phyloP scores from a whole-genome alignment of 2,888 invertebrate genomes.

The Acanthopleura granulata region DNA sequence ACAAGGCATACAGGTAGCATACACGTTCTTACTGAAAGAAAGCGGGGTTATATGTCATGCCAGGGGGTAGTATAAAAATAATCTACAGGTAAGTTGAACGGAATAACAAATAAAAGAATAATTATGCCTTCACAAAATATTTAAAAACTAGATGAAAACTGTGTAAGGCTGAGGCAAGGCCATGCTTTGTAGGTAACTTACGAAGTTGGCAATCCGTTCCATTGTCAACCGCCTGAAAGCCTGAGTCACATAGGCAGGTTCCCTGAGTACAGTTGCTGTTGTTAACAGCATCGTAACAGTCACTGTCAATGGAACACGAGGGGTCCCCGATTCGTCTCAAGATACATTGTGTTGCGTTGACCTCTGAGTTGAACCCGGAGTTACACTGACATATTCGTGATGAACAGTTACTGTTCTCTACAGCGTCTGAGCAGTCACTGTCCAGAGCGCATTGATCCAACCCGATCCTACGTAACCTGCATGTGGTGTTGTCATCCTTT shows the following conservation, averaged over 20 bases:
- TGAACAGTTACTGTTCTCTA: slow-evolving; percentile 34
- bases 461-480: slow-evolving; percentile 33
- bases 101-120: neutral
- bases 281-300: slow-evolving; percentile 37
- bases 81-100: neutral
- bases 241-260: slow-evolving; percentile 34
- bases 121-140: neutral
- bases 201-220: slow-evolving; percentile 28
- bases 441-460: slow-evolving; percentile 34
- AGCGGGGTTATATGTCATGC: no score
- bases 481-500: slow-evolving; percentile 12
- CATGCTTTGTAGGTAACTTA: neutral
- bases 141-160: neutral
- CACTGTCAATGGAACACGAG: slow-evolving; percentile 33
- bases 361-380: slow-evolving; percentile 27
- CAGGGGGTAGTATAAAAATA: no score
- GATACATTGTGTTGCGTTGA: slow-evolving; percentile 30
- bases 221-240: slow-evolving; percentile 27
- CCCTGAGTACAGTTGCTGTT: slow-evolving; percentile 33
- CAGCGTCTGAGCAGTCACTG: slow-evolving; percentile 37
- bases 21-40: no score
- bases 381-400: slow-evolving; percentile 33
- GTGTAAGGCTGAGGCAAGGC: neutral
- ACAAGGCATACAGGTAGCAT: no score
- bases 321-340: slow-evolving; percentile 37